Conservation (phyloP, 2,113 vertebrate genomes). For the Malurus cyaneus region DNA sequence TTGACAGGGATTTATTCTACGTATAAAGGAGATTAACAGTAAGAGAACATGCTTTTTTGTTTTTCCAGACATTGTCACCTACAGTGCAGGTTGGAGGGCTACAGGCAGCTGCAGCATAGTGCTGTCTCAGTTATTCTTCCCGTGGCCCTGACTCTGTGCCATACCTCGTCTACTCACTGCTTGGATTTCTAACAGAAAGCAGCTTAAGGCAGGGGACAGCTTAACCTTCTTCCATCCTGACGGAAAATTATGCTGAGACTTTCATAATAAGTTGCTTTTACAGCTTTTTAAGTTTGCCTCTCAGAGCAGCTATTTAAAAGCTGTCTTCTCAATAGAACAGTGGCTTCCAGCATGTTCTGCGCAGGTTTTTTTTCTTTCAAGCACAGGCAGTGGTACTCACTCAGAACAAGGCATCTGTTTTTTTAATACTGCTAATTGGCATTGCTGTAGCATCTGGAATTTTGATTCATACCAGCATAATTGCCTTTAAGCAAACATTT, state of each 20-base stretch:
- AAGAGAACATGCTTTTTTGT: neutral
- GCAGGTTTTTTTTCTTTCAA: neutral
- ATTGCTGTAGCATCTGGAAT: conserved; percentile 63
- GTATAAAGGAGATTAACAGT: neutral
- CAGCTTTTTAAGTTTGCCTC: conserved; percentile 49
- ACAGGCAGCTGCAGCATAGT: neutral
- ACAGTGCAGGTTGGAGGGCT: neutral
- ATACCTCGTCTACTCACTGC: neutral
- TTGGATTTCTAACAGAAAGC: conserved; percentile 18
- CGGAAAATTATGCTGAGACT: conserved; percentile 59
- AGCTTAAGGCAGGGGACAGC: conserved; percentile 58
- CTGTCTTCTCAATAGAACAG: conserved; percentile 42
- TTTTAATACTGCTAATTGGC: conserved; percentile 56
- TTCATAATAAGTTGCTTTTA: conserved; percentile 57
- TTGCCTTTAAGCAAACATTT: conserved; percentile 10
- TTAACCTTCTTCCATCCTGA: conserved; percentile 53
- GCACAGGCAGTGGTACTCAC: conserved; percentile 2
- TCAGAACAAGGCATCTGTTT: conserved; percentile 46
- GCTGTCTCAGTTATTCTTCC: neutral
- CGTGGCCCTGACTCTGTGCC: neutral
- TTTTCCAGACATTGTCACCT: neutral
- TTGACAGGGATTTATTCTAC: neutral
- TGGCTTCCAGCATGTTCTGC: conserved; percentile 49
- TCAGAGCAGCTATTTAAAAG: conserved; percentile 56
- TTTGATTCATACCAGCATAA: conserved; percentile 54